Percentiles rank a stretch among this genome's conserved stretches.
Evolutionary conservation across 1,140 invertebrate genomes (phyloP).

Genomic region (Anagrus nilaparvatae): DNA sequence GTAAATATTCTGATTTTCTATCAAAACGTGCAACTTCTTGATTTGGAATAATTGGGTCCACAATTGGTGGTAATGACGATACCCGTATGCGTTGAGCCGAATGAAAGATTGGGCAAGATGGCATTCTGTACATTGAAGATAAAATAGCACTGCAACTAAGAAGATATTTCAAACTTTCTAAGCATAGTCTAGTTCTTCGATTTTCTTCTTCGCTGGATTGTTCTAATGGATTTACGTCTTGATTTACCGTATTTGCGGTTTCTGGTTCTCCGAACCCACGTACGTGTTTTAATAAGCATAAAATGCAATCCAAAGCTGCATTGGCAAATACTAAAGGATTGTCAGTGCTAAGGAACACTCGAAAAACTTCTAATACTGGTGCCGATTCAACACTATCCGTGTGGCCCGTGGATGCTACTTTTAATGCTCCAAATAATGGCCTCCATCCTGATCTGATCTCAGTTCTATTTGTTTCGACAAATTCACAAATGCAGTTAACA

Average conservation of each 20-base stretch:
- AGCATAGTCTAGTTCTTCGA: constrained; percentile 47
- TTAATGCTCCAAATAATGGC: constrained; percentile 79
- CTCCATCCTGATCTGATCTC: constrained; percentile 91
- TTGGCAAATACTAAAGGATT: constrained; percentile 89
- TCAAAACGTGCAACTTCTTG: constrained; percentile 54
- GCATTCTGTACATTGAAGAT: constrained; percentile 88
- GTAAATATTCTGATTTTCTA: constrained; percentile 40
- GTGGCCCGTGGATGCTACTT: constrained; percentile 64
- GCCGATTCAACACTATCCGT: constrained; percentile 47
- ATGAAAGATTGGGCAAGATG: constrained; percentile 85
- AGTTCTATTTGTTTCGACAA: constrained; percentile 83
- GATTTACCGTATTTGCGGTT: neutral
- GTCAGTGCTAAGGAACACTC: constrained; percentile 83
- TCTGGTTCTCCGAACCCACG: constrained; percentile 42
- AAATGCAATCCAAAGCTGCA: constrained; percentile 84
- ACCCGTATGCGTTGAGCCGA: constrained; percentile 78
- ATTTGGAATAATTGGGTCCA: constrained; percentile 78
- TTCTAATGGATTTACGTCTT: constrained; percentile 13
- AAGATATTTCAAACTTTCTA: constrained; percentile 77
- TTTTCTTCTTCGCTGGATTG: constrained; percentile 32
- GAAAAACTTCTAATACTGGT: constrained; percentile 83
- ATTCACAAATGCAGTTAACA: constrained; percentile 88
- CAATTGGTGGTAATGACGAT: constrained; percentile 63
- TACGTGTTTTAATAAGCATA: constrained; percentile 71
- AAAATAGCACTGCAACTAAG: constrained; percentile 77